Evolutionary conservation across 2,113 vertebrate species (phyloP).

Genomic region (Pseudolaguvia tuberculata): DNA sequence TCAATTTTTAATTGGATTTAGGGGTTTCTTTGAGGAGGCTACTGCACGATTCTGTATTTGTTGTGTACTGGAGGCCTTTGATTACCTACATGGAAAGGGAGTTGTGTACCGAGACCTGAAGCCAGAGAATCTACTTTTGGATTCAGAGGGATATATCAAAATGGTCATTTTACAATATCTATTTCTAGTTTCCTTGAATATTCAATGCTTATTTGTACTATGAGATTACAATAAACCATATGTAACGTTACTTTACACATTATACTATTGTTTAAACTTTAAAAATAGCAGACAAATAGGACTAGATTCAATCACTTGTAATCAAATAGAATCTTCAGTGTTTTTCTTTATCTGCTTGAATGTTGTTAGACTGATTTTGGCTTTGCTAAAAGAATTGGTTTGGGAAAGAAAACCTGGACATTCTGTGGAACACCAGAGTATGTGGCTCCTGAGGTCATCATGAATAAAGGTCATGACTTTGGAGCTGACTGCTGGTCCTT

Average conservation of each 20-base stretch:
- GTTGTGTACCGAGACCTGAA: slow-evolving; percentile 72
- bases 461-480: slow-evolving; percentile 76
- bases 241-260: no score
- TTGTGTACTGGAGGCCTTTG: slow-evolving; percentile 72
- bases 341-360: not conserved
- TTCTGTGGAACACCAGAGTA: slow-evolving; percentile 77
- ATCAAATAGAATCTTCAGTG: not conserved
- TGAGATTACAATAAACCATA: no score
- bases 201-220: no score
- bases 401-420: slow-evolving; percentile 74
- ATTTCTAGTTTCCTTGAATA: not conserved
- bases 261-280: no score
- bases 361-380: slow-evolving; percentile 69
- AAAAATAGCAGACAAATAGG: no score
- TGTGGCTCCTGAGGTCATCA: slow-evolving; percentile 71
- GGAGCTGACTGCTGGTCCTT: slow-evolving; percentile 74
- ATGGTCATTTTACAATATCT: slow-evolving; percentile 57
- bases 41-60: slow-evolving; percentile 69
- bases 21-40: slow-evolving; percentile 68
- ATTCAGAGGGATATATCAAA: slow-evolving; percentile 69
- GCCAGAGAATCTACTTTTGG: slow-evolving; percentile 71
- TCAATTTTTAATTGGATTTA: slow-evolving; percentile 43
- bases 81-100: slow-evolving; percentile 67
- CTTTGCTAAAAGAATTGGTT: slow-evolving; percentile 71
- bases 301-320: no score